phyloP scores from a whole-genome alignment of 2,797 vertebrate species.

The Megaceryle alcyon region DNA sequence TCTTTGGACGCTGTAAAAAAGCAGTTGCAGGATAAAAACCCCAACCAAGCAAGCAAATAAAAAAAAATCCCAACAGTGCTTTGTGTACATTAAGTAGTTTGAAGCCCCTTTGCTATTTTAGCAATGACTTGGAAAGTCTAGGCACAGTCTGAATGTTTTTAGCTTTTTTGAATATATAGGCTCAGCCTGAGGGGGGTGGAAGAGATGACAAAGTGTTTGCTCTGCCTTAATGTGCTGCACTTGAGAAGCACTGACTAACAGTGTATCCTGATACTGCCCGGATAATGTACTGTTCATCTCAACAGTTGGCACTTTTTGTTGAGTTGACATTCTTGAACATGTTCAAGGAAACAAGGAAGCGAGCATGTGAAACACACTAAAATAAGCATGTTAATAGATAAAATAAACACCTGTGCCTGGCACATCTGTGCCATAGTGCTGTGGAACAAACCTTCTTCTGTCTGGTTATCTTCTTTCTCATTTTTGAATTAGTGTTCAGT shows the following conservation, averaged over 20 bases:
- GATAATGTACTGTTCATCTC: not conserved
- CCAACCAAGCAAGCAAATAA: not conserved
- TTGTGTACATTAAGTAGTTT: not conserved
- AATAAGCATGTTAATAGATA: not conserved
- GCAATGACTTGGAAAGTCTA: not conserved
- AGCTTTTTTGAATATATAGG: not conserved
- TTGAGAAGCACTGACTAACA: not conserved
- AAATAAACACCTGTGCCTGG: constrained; percentile 17
- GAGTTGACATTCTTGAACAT: not conserved
- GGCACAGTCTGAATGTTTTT: not conserved
- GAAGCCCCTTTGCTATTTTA: not conserved
- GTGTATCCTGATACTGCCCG: not conserved
- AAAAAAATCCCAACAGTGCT: not conserved
- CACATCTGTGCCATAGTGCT: not conserved
- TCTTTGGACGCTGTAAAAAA: not conserved
- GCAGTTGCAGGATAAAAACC: not conserved
- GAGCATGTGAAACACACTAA: not conserved
- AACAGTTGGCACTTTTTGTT: not conserved
- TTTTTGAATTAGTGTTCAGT: not conserved
- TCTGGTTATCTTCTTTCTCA: not conserved
- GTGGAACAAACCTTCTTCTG: constrained; percentile 33
- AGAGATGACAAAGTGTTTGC: not conserved
- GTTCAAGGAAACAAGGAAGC: constrained; percentile 13
- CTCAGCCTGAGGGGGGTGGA: not conserved
- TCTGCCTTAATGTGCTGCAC: not conserved